These are phyloP conservation scores for Merluccius polli DNA, from an alignment of 2,797 vertebrate species.

Conservation along the genomic window DNA sequence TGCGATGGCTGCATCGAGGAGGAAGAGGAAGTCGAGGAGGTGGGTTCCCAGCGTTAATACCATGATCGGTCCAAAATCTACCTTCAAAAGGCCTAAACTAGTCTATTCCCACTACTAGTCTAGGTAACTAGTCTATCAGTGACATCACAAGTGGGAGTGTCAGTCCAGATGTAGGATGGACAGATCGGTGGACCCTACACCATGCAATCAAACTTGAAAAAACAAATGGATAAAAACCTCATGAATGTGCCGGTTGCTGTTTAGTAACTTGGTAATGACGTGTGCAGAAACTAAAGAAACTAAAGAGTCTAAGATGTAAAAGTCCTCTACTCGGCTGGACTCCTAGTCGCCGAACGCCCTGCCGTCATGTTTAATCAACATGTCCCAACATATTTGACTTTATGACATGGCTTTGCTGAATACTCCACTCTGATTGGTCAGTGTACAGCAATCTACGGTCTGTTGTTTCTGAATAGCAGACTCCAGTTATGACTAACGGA, in stretches of 20 bases:
- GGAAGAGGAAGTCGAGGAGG: conserved; percentile 46
- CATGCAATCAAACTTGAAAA: no score
- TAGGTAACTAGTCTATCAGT: no score
- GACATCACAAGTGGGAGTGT: no score
- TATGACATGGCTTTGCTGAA: neutral
- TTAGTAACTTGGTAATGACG: neutral
- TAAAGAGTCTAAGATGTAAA: neutral
- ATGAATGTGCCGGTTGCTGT: neutral
- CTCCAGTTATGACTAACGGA: no score
- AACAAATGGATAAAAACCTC: no score
- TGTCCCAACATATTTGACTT: neutral
- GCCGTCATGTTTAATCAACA: neutral
- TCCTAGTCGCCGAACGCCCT: neutral
- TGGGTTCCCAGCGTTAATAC: conserved; percentile 28
- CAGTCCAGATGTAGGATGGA: no score
- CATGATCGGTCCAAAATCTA: neutral
- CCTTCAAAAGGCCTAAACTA: no score
- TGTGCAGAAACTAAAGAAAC: neutral
- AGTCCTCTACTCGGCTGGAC: neutral
- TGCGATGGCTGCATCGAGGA: conserved; percentile 51
- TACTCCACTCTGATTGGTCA: no score
- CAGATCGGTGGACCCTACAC: no score
- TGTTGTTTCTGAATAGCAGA: no score
- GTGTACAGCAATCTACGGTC: no score
- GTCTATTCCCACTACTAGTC: no score